phyloP scores from a whole-genome alignment of 2,113 vertebrate genomes.

The Pachypanchax playfairii region DNA sequence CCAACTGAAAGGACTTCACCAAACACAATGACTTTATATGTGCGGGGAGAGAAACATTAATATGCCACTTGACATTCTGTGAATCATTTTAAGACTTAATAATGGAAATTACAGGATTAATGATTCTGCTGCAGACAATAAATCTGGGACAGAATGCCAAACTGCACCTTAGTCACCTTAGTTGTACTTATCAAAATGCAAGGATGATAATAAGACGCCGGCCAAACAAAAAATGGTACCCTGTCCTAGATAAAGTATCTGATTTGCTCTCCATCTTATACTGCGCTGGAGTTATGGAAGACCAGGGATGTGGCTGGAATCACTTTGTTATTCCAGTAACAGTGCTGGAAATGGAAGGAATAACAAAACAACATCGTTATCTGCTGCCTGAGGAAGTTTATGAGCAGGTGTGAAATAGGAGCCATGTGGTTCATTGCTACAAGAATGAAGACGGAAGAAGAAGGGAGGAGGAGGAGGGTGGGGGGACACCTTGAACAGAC shows the following conservation, averaged over 20 bases:
- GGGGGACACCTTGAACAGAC: conserved; percentile 27
- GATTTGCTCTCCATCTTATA: conserved; percentile 20
- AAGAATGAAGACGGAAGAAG: conserved; percentile 49
- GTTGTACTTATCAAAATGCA: conserved; percentile 5
- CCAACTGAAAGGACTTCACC: neutral
- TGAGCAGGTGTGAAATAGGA: conserved; percentile 67
- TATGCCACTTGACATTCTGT: neutral
- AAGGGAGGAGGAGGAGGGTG: conserved; percentile 21
- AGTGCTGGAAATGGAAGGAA: conserved; percentile 40
- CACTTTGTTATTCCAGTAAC: conserved; percentile 60
- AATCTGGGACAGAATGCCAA: conserved; percentile 9
- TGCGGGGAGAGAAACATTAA: neutral
- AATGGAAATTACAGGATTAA: conserved; percentile 2
- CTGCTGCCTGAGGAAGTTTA: conserved; percentile 64
- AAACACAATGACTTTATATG: conserved; percentile 12
- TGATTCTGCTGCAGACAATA: neutral
- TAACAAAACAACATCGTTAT: conserved; percentile 72
- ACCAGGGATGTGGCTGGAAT: conserved; percentile 41
- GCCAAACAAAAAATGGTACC: conserved; percentile 1
- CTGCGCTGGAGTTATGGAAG: conserved; percentile 27
- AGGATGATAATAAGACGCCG: conserved; percentile 12
- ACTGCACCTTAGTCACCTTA: neutral
- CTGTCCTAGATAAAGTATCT: conserved; percentile 14
- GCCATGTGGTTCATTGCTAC: conserved; percentile 33
- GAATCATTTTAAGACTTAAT: conserved; percentile 17